Evolutionary conservation across 2,797 vertebrate species (phyloP), one percentile per base, ranked within the genome.

Genomic region (Vultur gryphus): DNA sequence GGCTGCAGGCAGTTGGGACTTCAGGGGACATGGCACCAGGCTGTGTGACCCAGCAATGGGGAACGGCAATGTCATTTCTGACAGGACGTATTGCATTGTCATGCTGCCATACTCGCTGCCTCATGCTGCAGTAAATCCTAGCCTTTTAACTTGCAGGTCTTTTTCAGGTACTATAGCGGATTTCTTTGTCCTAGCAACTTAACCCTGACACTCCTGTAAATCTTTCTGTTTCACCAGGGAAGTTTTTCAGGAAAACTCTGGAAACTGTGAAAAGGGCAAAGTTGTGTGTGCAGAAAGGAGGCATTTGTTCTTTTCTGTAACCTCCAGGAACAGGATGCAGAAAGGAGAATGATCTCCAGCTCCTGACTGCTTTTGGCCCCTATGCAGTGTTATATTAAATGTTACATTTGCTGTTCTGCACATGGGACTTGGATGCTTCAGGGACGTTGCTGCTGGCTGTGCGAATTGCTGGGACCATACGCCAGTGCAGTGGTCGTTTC

Each of bases 71-170:
- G 52, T 44, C 25, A 3, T 64, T 44, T 52, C n/a, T 70, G 39
- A 28, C 19, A 12, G 55, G 66, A 44, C 1, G 1, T 7, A 1
- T 25, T 66, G 10, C 0, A 0, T 5, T 52, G 54, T 66, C 10
- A 0, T 35, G 35, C 23, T 44, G 73, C 54, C 1, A 0, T 52
- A 4, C 59, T 71, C 0, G 1, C 61, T 79, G 54, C 35, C 57
- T 79, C 18, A 0, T 28, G 25, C 33, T n/a, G 62, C 17, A 16
- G 49, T 61, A 65, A 66, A 52, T 76, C 18, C 43, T 31, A 17
- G 23, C 24, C 11, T 37, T 49, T 82, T 54, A 3, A 2, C 43
- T 57, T 66, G 54, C 33, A 12, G 46, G 39, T 33, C 55, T 84
- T 61, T 46, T 78, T 52, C 2, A 11, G n/a, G 52, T n/a, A 26